These are phyloP conservation scores for Calcarius ornatus DNA, from an alignment of 2,113 vertebrate species.

Conservation along the genomic window DNA sequence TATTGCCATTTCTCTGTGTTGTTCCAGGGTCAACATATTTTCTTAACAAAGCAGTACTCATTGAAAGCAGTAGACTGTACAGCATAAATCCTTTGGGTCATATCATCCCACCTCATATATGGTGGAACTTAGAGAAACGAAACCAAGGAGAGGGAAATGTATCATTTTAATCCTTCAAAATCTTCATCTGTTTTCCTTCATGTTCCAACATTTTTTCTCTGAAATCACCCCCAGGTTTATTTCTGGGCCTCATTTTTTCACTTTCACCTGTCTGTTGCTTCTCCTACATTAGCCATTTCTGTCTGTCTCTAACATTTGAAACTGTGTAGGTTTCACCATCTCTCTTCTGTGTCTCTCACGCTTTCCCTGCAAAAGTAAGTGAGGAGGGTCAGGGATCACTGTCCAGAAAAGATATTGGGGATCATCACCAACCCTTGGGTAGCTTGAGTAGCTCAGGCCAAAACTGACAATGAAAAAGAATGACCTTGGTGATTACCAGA, in stretches of 20 bases:
- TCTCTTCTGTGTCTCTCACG: background rate
- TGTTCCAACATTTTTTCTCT: background rate
- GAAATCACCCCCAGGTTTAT: background rate
- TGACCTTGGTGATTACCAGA: background rate
- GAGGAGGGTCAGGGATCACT: background rate
- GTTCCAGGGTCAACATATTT: conserved; percentile 29
- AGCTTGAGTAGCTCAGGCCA: background rate
- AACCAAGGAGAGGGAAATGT: background rate
- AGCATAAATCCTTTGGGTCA: conserved; percentile 5
- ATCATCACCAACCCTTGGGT: background rate
- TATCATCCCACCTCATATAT: background rate
- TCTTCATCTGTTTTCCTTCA: background rate
- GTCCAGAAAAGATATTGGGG: background rate
- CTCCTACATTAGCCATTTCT: background rate
- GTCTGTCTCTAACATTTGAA: background rate
- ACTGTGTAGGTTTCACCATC: background rate
- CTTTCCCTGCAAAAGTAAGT: background rate
- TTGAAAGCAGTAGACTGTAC: background rate
- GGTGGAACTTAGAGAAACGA: background rate
- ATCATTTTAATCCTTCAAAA: conserved; percentile 2
- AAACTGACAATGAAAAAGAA: background rate
- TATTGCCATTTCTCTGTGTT: background rate
- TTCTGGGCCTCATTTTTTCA: background rate
- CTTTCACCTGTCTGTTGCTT: background rate
- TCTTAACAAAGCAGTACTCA: conserved; percentile 28